Evolutionary conservation across 1,140 invertebrate species (phyloP).

Genomic region (Drosophila paulistorum): DNA sequence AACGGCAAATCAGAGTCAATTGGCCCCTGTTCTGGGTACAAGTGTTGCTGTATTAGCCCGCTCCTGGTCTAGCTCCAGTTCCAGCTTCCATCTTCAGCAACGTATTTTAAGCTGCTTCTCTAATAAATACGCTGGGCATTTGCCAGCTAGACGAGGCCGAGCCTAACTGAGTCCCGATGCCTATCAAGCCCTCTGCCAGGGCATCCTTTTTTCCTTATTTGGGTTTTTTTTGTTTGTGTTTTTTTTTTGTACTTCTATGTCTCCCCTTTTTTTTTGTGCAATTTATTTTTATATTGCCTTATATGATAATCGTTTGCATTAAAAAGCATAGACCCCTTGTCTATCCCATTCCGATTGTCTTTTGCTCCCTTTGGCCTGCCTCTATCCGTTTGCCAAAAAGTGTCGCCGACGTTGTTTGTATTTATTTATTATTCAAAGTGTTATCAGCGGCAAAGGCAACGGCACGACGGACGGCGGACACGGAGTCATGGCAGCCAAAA

Average conservation of each 20-base stretch:
- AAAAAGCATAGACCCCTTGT: conserved; percentile 60
- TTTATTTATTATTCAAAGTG: conserved; percentile 82
- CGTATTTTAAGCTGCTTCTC: conserved; percentile 49
- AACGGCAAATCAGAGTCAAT: conserved; percentile 50
- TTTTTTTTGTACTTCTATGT: conserved; percentile 36
- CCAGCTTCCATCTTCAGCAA: conserved; percentile 22
- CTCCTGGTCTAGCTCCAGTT: conserved; percentile 28
- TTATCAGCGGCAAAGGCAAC: conserved; percentile 61
- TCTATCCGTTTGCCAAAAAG: conserved; percentile 58
- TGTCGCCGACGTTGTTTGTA: conserved; percentile 57
- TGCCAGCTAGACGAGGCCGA: conserved; percentile 33
- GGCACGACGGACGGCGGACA: conserved; percentile 56
- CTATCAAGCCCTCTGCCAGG: conserved; percentile 14
- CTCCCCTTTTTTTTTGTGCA: conserved; percentile 31
- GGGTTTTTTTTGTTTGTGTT: conserved; percentile 44
- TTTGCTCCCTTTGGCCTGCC: conserved; percentile 4
- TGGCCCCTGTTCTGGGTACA: conserved; percentile 47
- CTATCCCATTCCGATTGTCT: conserved; percentile 26
- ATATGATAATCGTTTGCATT: conserved; percentile 80
- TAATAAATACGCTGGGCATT: conserved; percentile 49
- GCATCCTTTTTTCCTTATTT: conserved; percentile 5
- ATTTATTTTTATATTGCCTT: conserved; percentile 79
- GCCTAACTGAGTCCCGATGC: conserved; percentile 14
- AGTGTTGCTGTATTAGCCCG: conserved; percentile 45
- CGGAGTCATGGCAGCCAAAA: conserved; percentile 66